These are phyloP conservation scores for Madoqua kirkii DNA, from an alignment of 2,113 vertebrate genomes.

Conservation along the genomic window DNA sequence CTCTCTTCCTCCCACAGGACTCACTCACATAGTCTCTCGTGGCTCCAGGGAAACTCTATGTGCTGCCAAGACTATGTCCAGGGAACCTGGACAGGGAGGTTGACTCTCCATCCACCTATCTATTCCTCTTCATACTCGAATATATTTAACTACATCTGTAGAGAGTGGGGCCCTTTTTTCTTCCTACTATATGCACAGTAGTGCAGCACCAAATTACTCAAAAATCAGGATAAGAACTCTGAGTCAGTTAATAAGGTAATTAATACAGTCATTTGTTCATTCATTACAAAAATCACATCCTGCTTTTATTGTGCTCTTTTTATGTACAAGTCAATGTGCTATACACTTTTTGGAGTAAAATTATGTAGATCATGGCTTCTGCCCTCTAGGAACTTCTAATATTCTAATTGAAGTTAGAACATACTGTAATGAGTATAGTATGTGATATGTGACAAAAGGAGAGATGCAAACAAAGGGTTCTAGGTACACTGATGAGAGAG, in stretches of 20 bases:
- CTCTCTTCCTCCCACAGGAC: background rate
- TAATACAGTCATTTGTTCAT: background rate
- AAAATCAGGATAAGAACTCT: background rate
- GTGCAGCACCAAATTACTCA: background rate
- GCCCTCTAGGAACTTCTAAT: background rate
- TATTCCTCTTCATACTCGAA: background rate
- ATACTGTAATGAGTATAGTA: background rate
- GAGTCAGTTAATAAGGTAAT: background rate
- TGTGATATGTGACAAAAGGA: background rate
- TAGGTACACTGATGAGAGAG: background rate
- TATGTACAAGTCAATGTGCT: background rate
- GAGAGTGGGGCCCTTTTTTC: background rate
- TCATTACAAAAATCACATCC: background rate
- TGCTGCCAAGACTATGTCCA: slow-evolving; percentile 4
- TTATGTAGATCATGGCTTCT: background rate
- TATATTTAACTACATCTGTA: background rate
- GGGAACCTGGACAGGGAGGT: background rate
- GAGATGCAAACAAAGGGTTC: background rate
- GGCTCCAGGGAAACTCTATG: background rate
- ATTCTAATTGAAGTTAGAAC: background rate
- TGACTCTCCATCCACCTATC: background rate
- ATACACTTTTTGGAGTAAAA: background rate
- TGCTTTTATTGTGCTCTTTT: background rate
- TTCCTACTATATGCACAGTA: background rate
- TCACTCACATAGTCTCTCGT: background rate